phyloP scores from a whole-genome alignment of 1,140 invertebrate species.

The Drosophila varians region DNA sequence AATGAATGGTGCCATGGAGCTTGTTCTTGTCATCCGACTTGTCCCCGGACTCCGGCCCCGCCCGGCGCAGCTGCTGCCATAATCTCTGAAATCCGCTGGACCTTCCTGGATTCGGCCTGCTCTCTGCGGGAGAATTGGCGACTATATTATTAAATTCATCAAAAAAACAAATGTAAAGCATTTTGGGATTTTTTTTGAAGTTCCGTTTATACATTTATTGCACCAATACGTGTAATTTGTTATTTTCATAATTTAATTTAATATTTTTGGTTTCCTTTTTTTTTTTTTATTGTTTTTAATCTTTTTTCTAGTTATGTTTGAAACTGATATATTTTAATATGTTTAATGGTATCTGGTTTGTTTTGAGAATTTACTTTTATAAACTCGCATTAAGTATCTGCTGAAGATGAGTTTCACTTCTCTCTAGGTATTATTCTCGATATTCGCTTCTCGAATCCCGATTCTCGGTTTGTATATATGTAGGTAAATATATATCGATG shows the following conservation, averaged over 20 bases:
- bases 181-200: constrained; percentile 50
- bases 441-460: background rate
- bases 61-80: constrained; percentile 33
- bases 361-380: constrained; percentile 52
- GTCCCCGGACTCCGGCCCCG: background rate
- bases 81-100: constrained; percentile 11
- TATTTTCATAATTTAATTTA: constrained; percentile 43
- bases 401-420: constrained; percentile 13
- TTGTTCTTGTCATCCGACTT: background rate
- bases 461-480: constrained; percentile 42
- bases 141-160: background rate
- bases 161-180: background rate
- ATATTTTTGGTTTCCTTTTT: constrained; percentile 43
- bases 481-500: constrained; percentile 76
- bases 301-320: constrained; percentile 57
- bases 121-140: background rate
- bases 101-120: background rate
- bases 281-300: constrained; percentile 34
- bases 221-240: constrained; percentile 70
- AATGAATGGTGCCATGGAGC: constrained; percentile 38
- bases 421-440: constrained; percentile 14
- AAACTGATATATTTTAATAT: constrained; percentile 79
- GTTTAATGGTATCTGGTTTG: constrained; percentile 40
- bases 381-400: constrained; percentile 39
- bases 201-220: constrained; percentile 82